phyloP scores from a whole-genome alignment of 2,888 invertebrate species.

The Diabrotica balteata region DNA sequence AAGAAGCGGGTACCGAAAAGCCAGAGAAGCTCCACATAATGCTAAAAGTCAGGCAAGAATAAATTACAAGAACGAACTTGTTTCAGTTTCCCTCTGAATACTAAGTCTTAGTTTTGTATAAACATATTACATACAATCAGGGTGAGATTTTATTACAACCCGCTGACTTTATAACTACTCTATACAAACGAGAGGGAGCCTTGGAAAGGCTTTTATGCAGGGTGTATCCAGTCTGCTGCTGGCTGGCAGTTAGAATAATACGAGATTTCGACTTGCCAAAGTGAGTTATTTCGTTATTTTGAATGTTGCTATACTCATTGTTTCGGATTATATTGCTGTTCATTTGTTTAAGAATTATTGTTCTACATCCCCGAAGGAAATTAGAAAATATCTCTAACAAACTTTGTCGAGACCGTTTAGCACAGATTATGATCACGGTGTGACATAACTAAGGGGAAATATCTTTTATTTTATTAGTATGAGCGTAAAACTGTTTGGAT shows the following conservation, averaged over 20 bases:
- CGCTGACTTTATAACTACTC: conserved; percentile 29
- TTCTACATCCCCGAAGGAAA: conserved; percentile 3
- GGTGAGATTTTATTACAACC: conserved; percentile 52
- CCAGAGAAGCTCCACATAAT: conserved; percentile 22
- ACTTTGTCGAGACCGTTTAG: no score
- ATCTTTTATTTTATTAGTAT: no score
- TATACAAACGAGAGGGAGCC: conserved; percentile 24
- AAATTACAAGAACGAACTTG: conserved; percentile 48
- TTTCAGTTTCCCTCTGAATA: conserved; percentile 52
- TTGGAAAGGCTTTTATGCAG: conserved; percentile 17
- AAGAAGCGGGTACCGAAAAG: conserved; percentile 17
- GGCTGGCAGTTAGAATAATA: conserved; percentile 6
- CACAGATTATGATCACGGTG: no score
- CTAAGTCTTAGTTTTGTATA: conserved; percentile 57
- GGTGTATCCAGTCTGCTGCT: conserved; percentile 8
- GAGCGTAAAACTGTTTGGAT: no score
- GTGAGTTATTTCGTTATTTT: conserved; percentile 14
- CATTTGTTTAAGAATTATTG: conserved; percentile 18
- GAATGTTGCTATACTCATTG: conserved; percentile 11
- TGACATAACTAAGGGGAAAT: no score
- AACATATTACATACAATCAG: conserved; percentile 58
- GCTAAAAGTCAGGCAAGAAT: conserved; percentile 49
- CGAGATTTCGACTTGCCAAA: conserved; percentile 14
- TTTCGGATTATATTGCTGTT: conserved; percentile 12
- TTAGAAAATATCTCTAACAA: conserved; percentile 6